These are phyloP conservation scores for Trachymyrmex cornetzi DNA, from an alignment of 1,140 invertebrate species.

Conservation along the genomic window DNA sequence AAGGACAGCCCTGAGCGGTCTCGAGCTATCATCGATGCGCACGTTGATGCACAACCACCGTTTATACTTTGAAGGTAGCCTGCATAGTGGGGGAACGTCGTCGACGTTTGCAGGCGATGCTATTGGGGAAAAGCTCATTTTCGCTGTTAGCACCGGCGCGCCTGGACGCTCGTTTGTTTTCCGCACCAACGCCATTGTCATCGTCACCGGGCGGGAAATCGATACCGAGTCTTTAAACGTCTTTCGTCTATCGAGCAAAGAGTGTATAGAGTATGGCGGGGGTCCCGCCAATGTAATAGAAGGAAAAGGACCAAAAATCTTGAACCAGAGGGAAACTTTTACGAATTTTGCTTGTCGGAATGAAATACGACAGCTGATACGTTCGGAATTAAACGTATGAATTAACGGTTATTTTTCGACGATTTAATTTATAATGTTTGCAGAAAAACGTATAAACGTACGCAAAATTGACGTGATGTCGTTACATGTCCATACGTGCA, in stretches of 20 bases:
- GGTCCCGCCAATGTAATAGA: conserved; percentile 5
- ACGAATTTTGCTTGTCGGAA: not conserved
- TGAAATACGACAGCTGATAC: too few relatives aligned
- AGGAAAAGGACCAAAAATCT: not conserved
- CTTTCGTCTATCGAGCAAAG: conserved; percentile 51
- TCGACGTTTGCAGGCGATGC: conserved; percentile 32
- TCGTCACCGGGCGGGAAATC: conserved; percentile 70
- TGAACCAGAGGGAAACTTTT: not conserved
- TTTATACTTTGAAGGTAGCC: conserved; percentile 2
- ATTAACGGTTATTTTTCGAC: not conserved
- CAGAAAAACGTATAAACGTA: too few relatives aligned
- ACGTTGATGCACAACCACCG: conserved; percentile 23
- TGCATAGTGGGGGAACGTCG: conserved; percentile 4
- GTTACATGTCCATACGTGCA: not conserved
- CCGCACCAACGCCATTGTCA: conserved; percentile 71
- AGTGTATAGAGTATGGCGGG: not conserved
- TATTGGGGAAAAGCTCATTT: conserved; percentile 79
- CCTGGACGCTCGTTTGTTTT: conserved; percentile 79
- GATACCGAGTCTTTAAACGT: conserved; percentile 68
- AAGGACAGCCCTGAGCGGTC: conserved; percentile 13
- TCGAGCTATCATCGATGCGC: conserved; percentile 13
- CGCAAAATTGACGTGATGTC: not conserved
- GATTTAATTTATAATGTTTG: too few relatives aligned
- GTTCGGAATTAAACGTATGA: not conserved
- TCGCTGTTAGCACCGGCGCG: conserved; percentile 72